phyloP scores from a whole-genome alignment of 2,888 invertebrate genomes.

The Formica aserva region DNA sequence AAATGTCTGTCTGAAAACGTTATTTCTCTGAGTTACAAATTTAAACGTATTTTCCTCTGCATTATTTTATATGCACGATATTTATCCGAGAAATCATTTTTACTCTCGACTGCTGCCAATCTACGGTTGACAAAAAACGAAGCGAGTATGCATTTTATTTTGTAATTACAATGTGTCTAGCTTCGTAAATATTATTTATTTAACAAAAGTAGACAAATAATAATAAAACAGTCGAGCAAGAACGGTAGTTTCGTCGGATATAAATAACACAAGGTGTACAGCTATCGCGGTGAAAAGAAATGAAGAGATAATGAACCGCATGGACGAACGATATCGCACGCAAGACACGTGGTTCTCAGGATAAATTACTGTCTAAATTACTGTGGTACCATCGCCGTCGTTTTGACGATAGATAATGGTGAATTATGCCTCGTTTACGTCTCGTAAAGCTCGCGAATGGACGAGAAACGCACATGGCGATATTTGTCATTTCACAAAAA shows the following conservation, averaged over 20 bases:
- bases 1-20: not conserved
- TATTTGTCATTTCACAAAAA: constrained; percentile 66
- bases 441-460: constrained; percentile 61
- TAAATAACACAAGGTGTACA: not conserved
- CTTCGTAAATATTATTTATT: not conserved
- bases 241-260: not conserved
- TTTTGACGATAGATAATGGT: constrained; percentile 67
- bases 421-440: constrained; percentile 70
- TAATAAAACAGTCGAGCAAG: not conserved
- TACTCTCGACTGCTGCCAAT: not conserved
- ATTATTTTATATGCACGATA: not conserved
- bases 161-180: not conserved
- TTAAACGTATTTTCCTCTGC: not conserved
- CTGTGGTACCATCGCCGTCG: constrained; percentile 52
- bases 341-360: constrained; percentile 18
- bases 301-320: not conserved
- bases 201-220: not conserved
- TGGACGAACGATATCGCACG: not conserved
- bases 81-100: not conserved
- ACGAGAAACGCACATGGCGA: constrained; percentile 42
- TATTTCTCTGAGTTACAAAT: not conserved
- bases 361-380: constrained; percentile 66
- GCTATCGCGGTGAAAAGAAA: not conserved
- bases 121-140: not conserved
- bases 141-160: not conserved